Evolutionary conservation across 2,888 invertebrate genomes (phyloP).

Genomic region (Phengaris arion): DNA sequence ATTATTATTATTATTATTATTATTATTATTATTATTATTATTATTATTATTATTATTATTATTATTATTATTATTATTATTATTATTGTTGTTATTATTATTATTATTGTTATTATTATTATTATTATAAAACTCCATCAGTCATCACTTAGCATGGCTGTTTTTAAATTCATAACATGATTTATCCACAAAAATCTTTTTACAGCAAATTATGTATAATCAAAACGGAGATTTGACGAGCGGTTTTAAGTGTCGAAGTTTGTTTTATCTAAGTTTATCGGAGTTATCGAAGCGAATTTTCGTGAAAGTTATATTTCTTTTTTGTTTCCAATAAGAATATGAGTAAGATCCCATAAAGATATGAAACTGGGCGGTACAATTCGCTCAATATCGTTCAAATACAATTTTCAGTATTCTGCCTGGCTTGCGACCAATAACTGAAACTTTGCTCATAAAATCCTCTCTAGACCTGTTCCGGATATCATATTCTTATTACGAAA

Average conservation of each 20-base stretch:
- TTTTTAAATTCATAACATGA: too few species aligned
- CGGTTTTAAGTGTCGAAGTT: neutral
- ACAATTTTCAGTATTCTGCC: conserved; percentile 28
- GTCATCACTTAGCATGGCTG: too few species aligned
- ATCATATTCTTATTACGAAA: conserved; percentile 23
- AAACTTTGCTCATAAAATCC: conserved; percentile 27
- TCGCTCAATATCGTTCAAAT: conserved; percentile 25
- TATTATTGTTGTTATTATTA: too few species aligned
- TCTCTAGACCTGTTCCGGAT: conserved; percentile 20
- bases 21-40: too few species aligned
- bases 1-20: too few species aligned
- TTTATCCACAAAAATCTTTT: too few species aligned
- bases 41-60: too few species aligned
- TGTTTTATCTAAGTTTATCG: conserved; percentile 18
- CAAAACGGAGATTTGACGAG: neutral
- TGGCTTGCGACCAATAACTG: conserved; percentile 27
- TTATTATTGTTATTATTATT: too few species aligned
- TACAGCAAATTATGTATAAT: neutral
- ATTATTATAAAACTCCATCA: too few species aligned
- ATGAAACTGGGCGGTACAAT: conserved; percentile 23
- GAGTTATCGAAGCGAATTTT: conserved; percentile 5
- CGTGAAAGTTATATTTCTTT: conserved; percentile 6
- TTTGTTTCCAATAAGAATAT: neutral
- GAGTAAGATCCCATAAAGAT: conserved; percentile 9
- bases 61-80: too few species aligned